Base-by-base conservation (phyloP, 2,113 vertebrate species). In the Bos javanicus region DNA sequence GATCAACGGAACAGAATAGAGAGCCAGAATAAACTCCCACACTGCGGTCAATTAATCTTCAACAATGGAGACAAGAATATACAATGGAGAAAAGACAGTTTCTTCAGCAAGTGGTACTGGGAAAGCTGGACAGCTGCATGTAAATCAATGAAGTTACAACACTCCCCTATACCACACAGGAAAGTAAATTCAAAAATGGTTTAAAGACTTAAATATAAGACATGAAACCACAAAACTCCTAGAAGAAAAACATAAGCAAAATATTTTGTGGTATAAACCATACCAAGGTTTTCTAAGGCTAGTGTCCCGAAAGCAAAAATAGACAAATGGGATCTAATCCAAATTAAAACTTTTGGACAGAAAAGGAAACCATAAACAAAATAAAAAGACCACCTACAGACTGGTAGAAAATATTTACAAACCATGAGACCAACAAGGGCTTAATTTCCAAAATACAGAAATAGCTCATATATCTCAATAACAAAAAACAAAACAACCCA, bases 401-500 rank as follows among this genome's bases (percentile, higher is more conserved):
- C 6, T 36, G 19, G 80, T n/a, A 54, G 50, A 54, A 54, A 54
- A 82, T 82, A 82, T 54, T 54, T 82, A 33, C 11, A 82, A 82
- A 36, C 3, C 6, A 54, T 54, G 11, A 0, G 2, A n/a, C 30
- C 17, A n/a, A 36, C 50, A 82, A 36, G 50, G 50, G 50, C 80
- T 82, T 36, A 82, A 54, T 82, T 54, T 54, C 19, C 50, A 82
- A 82, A 82, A 82, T 36, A 54, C 6, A 54, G 50, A 54, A 82
- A 54, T 52, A 82, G 50, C 6, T 82, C 80, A 54, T 54, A 54
- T 1, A 36, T n/a, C 6, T 82, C 33, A 36, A n/a, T 82, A 82
- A 82, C 80, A 25, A 36, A 54, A 81, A 54, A 8, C 43, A 4
- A 82, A 54, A 81, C 28, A 50, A 54, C 80, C 19, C 50, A 36